phyloP scores from a whole-genome alignment of 1,140 invertebrate species.

The Solenopsis fugax region DNA sequence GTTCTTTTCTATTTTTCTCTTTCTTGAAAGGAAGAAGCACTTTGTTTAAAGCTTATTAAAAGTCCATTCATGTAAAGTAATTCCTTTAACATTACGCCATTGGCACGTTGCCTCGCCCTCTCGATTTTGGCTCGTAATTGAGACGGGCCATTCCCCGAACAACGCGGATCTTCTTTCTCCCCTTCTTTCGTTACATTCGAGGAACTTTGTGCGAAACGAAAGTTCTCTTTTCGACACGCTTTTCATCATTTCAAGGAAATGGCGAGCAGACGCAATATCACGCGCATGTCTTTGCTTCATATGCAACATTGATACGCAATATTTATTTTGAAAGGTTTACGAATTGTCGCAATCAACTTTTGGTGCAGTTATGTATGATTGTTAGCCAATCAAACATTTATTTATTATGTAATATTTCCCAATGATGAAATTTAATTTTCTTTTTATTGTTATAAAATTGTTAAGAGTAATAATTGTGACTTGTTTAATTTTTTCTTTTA shows the following conservation, averaged over 20 bases:
- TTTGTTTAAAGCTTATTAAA: background rate
- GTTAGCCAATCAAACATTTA: background rate
- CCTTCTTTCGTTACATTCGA: background rate
- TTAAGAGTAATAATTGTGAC: background rate
- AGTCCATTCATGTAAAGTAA: background rate
- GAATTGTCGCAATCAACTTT: conserved; percentile 6
- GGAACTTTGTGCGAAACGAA: background rate
- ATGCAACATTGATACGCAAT: background rate
- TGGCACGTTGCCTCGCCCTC: background rate
- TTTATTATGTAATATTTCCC: conserved; percentile 1
- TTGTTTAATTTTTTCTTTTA: background rate
- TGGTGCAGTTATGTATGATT: background rate
- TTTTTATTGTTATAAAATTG: background rate
- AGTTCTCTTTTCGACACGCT: background rate
- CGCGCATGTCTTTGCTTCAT: background rate
- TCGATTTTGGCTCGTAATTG: background rate
- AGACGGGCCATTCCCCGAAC: background rate
- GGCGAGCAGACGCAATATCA: background rate
- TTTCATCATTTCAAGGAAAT: conserved; percentile 20
- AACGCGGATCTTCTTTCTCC: background rate
- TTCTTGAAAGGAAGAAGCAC: background rate
- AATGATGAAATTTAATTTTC: background rate
- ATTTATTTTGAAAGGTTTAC: background rate
- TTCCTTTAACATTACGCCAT: conserved; percentile 8
- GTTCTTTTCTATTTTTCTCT: background rate